Conservation (phyloP, 2,888 invertebrate species). For the Cordylochernes scorpioides region DNA sequence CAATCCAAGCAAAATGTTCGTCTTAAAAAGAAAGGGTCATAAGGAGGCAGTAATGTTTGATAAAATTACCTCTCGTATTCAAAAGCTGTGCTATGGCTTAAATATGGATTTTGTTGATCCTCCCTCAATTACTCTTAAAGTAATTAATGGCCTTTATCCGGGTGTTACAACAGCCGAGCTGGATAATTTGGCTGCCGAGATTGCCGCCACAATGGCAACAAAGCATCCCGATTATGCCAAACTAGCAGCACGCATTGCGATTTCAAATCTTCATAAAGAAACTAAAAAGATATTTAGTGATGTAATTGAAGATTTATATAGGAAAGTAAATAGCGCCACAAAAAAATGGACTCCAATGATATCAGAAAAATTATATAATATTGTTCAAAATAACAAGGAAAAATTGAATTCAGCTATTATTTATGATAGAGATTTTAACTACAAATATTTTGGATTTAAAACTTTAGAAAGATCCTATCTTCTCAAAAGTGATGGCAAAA, state of each 20-base stretch:
- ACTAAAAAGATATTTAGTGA: constrained; percentile 80
- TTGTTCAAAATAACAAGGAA: too few species aligned
- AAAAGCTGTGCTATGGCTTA: constrained; percentile 78
- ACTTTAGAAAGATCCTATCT: constrained; percentile 85
- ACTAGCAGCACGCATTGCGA: constrained; percentile 47
- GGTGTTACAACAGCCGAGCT: constrained; percentile 89
- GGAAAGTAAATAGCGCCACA: constrained; percentile 43
- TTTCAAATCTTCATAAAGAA: constrained; percentile 93
- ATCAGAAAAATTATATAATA: too few species aligned
- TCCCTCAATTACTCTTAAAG: neutral
- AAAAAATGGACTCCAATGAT: constrained; percentile 52
- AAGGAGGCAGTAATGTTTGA: constrained; percentile 81
- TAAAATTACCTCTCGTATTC: constrained; percentile 86
- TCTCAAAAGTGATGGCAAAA: constrained; percentile 59
- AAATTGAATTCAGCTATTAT: constrained; percentile 76
- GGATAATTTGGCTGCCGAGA: constrained; percentile 91
- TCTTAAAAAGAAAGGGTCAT: too few species aligned
- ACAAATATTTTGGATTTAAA: constrained; percentile 98
- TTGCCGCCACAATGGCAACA: constrained; percentile 85
- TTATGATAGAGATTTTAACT: constrained; percentile 83
- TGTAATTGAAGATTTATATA: constrained; percentile 61
- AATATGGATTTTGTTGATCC: constrained; percentile 91
- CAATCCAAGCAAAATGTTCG: too few species aligned
- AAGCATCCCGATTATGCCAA: constrained; percentile 80
- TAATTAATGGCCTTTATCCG: constrained; percentile 36